Conservation (phyloP, 2,888 invertebrate species). For the Eupithecia abbreviata region DNA sequence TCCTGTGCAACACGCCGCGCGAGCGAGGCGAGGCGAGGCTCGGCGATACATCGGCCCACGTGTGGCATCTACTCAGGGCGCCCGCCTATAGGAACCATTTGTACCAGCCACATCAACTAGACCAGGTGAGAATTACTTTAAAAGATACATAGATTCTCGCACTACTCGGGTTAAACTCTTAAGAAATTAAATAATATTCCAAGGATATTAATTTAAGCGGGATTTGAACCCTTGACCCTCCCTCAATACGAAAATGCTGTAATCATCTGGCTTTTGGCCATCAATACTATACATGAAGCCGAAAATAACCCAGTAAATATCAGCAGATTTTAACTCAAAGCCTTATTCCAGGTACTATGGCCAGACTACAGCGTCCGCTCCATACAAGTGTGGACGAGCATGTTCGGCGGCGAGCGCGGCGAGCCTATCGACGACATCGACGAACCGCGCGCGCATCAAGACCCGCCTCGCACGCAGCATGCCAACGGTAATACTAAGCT, state of each 20-base stretch:
- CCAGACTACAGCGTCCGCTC: constrained; percentile 93
- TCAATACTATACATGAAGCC: too few relatives aligned
- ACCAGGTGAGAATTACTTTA: constrained; percentile 52
- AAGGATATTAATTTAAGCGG: too few relatives aligned
- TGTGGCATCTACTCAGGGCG: constrained; percentile 93
- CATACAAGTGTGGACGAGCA: constrained; percentile 92
- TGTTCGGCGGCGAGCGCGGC: constrained; percentile 87
- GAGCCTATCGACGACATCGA: constrained; percentile 58
- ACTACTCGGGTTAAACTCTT: too few relatives aligned
- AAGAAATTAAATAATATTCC: too few relatives aligned
- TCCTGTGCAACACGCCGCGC: constrained; percentile 93
- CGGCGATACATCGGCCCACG: constrained; percentile 89
- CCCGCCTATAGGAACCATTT: constrained; percentile 93
- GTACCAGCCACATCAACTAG: constrained; percentile 82
- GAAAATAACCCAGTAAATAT: background rate
- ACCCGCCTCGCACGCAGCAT: constrained; percentile 27
- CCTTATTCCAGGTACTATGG: constrained; percentile 88
- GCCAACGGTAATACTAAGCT: constrained; percentile 43
- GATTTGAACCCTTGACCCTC: too few relatives aligned
- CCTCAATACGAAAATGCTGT: too few relatives aligned
- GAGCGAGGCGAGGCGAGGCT: constrained; percentile 87
- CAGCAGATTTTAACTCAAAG: background rate
- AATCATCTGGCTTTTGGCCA: too few relatives aligned
- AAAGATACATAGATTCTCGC: too few relatives aligned
- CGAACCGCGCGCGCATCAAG: constrained; percentile 40